Conservation (phyloP, 2,797 vertebrate genomes). For the Neosilurus mollespiculum region DNA sequence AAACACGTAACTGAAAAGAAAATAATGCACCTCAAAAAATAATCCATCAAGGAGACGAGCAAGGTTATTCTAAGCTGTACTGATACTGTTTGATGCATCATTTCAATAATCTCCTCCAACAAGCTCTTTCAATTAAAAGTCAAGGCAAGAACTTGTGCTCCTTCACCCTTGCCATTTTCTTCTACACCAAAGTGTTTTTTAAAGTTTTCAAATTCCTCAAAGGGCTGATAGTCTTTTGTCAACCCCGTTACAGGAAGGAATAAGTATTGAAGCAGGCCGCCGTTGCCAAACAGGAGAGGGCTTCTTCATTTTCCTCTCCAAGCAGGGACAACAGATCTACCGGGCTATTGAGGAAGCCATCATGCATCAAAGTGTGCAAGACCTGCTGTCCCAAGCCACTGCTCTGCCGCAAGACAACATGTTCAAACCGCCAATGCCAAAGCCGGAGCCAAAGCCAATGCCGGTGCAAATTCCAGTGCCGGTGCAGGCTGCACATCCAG, state of each 20-base stretch:
- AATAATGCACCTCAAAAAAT: neutral
- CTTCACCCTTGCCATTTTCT: neutral
- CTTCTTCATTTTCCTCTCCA: slow-evolving; percentile 80
- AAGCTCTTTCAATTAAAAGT: neutral
- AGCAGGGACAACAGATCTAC: slow-evolving; percentile 71
- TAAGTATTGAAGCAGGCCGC: slow-evolving; percentile 85
- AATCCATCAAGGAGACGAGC: neutral
- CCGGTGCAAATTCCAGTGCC: no score
- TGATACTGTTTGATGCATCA: no score
- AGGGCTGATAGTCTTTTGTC: neutral
- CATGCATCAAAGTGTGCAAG: slow-evolving; percentile 51
- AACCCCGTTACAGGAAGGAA: slow-evolving; percentile 69
- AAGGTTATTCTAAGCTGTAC: neutral
- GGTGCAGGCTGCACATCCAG: slow-evolving; percentile 31
- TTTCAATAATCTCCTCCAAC: neutral
- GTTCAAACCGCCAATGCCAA: neutral
- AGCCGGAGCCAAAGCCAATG: no score
- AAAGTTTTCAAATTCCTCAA: neutral
- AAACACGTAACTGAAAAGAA: neutral
- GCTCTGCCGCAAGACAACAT: neutral
- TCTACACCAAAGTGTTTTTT: neutral
- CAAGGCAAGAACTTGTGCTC: neutral
- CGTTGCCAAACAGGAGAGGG: slow-evolving; percentile 86
- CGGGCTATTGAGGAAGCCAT: slow-evolving; percentile 70
- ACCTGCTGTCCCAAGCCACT: slow-evolving; percentile 32